Base-by-base conservation (phyloP, 2,797 vertebrate genomes). In the Chelmon rostratus region DNA sequence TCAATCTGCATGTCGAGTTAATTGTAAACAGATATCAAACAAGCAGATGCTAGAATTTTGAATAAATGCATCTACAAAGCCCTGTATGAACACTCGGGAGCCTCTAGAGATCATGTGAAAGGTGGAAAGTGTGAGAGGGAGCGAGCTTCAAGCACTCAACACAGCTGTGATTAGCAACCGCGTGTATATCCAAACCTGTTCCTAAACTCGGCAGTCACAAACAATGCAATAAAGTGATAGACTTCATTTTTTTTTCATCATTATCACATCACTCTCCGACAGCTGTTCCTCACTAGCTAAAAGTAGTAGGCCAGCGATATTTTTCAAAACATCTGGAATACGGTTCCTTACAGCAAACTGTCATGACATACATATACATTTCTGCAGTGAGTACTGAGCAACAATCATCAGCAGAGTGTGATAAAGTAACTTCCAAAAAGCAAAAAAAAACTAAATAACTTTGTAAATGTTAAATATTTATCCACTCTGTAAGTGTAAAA, bases 401-500 rank as follows among this genome's bases (percentile, higher is more conserved):
- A 78, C 77, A 79, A 73, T 76, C 50, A 63, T 76, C 56, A 71
- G 59, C 82, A 83, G 64, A 81, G 78, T 10, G 40, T 67, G 46
- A 77, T 69, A 74, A 78, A 78, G 66, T 86, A 54, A 21, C 58
- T 46, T 47, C 28, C 4, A 57, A 28, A 84, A 86, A 87, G 77
- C 4, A 57, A 28, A 84, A 86, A 87, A 77, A 64, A 35, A 70
- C 61, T 75, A 61, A 74, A 77, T 68, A 78, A 70, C 66, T 88
- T 70, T 80, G 53, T 81, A 68, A 67, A 59, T 90, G 71, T 88
- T 64, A 65, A 73, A 85, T 83, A 58, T 84, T 15, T 82, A 62
- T 86, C 67, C 80, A 82, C 68, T 84, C 65, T 58, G n/a, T 57
- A 59, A 70, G 53, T 90, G 87, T 86, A 85, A 84, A 90, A 91